Base-by-base conservation (phyloP, 2,888 invertebrate species). In the Caenorhabditis sp. region DNA sequence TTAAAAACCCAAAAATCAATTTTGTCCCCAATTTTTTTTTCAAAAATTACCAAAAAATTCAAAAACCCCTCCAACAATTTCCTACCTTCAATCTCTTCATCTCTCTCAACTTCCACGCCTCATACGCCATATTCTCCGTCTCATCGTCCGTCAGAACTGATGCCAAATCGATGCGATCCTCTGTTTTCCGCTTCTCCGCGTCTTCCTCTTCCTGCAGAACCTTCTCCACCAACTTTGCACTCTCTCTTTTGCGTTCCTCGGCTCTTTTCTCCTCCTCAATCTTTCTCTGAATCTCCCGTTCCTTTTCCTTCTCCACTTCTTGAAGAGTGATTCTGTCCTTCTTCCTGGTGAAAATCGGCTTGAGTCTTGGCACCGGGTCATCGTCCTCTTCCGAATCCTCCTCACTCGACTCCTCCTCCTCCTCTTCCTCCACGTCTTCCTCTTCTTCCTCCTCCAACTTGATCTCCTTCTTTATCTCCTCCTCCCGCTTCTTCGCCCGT, bases 21-120 rank as follows among this genome's bases (percentile, higher is more conserved):
- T n/a, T n/a, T n/a, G n/a, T n/a, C n/a, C n/a, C n/a, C n/a, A n/a
- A n/a, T n/a, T n/a, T n/a, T n/a, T n/a, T n/a, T n/a, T n/a, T n/a
- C n/a, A n/a, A n/a, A n/a, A n/a, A n/a, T n/a, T n/a, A n/a, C n/a
- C n/a, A n/a, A n/a, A n/a, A n/a, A n/a, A n/a, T n/a, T n/a, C n/a
- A n/a, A n/a, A n/a, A n/a, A n/a, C n/a, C n/a, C n/a, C n/a, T n/a
- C n/a, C n/a, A n/a, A n/a, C n/a, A n/a, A n/a, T n/a, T n/a, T n/a
- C n/a, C 97, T 1, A 98, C 94, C 92, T 99, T 99, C 85, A 99
- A 95, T 58, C 99, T 94, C 92, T 97, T 97, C 92, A 99, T 94
- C 93, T 99, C 99, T 22, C 99, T 94, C 35, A 98, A 93, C 93
- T 99, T 99, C 99, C 99, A 99, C 0, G 96, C 95, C 92, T 99